A percentile compares a stretch with the other conserved stretches of the same genome.
Evolutionary conservation across 2,797 vertebrate species (phyloP).

Genomic region (Carcharodon carcharias): DNA sequence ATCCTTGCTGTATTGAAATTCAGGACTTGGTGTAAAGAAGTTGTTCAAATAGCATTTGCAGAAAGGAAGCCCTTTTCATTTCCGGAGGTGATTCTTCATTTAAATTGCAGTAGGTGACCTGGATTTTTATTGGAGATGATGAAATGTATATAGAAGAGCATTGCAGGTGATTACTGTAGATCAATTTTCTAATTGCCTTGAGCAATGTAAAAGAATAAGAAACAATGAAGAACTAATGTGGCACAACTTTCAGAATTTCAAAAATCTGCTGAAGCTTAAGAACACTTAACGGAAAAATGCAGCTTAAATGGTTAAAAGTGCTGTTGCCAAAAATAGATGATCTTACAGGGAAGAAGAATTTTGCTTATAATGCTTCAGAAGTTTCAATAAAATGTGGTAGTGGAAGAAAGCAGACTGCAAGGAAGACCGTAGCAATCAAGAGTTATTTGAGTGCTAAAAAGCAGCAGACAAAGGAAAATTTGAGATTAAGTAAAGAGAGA

Average conservation of each 20-base stretch:
- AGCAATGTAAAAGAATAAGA: not conserved
- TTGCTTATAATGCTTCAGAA: not conserved
- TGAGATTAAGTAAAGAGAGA: not conserved
- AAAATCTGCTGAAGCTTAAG: constrained; percentile 9
- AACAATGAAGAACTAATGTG: not conserved
- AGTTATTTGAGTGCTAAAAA: not conserved
- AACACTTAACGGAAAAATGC: constrained; percentile 6
- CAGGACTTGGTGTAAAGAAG: not conserved
- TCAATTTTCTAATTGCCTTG: not conserved
- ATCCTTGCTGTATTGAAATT: not conserved
- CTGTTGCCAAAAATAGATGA: constrained; percentile 31
- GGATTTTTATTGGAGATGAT: not conserved
- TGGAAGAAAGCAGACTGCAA: constrained; percentile 33
- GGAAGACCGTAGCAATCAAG: not conserved
- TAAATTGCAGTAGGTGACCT: not conserved
- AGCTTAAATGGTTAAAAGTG: constrained; percentile 27
- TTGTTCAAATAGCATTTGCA: not conserved
- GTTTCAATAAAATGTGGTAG: not conserved
- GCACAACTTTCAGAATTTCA: not conserved
- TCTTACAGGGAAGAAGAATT: not conserved
- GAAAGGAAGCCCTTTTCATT: not conserved
- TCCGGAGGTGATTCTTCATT: not conserved
- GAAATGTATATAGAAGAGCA: not conserved
- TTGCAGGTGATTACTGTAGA: not conserved
- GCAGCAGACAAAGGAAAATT: not conserved